Evolutionary conservation across 2,797 vertebrate genomes (phyloP), one percentile per base, ranked within the genome.

Genomic region (Melanotaenia trifasciata): DNA sequence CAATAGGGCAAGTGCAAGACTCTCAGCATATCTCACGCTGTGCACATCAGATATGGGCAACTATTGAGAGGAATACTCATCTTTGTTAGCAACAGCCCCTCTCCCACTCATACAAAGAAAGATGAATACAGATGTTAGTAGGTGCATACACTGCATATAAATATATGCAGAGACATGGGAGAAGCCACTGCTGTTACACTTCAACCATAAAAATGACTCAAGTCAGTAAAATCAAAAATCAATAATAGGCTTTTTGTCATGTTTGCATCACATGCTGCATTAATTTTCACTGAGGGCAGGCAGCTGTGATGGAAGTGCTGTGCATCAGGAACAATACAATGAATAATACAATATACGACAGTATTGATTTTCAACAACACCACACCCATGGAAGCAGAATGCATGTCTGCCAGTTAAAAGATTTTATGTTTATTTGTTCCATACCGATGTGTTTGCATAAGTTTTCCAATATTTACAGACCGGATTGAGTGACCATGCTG

Each of bases 201-300:
- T 33, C 1, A 10, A 38, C 53, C 57, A 63, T 58, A 72, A 72
- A 68, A 74, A 32, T 63, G 62, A 59, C 64, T 85, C 58, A 51
- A 45, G 65, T 45, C 43, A 83, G 70, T 68, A 70, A 81, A 83
- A 84, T 87, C 54, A 65, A 64, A 76, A 79, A 89, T 87, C 84
- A 77, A 86, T 85, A 62, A 8, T 7, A 16, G 0, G 56, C 71
- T 80, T 67, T 80, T 79, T 79, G 73, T 84, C 71, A 68, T 81
- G 76, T 84, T 86, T 87, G 79, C 69, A 63, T 79, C 79, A 61
- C 68, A 78, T 62, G 72, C 70, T 58, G 72, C 82, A 80, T 86
- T 79, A 1, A 72, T 87, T 85, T 86, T 81, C 69, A 87, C 61
- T 74, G 56, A 73, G 70, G 78, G 64, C 40, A 75, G 74, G 28